phyloP scores from a whole-genome alignment of 1,140 invertebrate species.

The Spodoptera litura region DNA sequence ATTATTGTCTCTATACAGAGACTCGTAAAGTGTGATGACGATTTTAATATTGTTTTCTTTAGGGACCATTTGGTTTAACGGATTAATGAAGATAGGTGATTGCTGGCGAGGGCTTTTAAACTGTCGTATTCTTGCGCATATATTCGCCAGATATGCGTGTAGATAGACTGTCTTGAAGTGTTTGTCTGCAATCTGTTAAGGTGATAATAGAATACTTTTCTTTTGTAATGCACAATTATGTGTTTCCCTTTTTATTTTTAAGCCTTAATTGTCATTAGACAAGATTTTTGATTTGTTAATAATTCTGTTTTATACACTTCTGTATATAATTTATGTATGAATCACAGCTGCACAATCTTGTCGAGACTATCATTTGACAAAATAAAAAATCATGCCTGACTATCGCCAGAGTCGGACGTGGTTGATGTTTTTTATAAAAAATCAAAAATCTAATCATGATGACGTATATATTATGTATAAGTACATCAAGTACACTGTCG shows the following conservation, averaged over 20 bases:
- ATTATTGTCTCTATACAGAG: slow-evolving; percentile 75
- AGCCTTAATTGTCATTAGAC: slow-evolving; percentile 59
- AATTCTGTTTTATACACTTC: slow-evolving; percentile 76
- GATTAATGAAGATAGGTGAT: slow-evolving; percentile 71
- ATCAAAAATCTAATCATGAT: slow-evolving; percentile 63
- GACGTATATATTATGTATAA: slow-evolving; percentile 69
- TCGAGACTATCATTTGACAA: slow-evolving; percentile 50
- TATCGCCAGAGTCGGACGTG: slow-evolving; percentile 73
- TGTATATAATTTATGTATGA: slow-evolving; percentile 78
- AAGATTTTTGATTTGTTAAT: slow-evolving; percentile 47
- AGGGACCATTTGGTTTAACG: slow-evolving; percentile 83
- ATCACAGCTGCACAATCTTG: slow-evolving; percentile 69
- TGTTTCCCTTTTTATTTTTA: slow-evolving; percentile 52
- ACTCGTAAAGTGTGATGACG: slow-evolving; percentile 77
- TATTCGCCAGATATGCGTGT: slow-evolving; percentile 72
- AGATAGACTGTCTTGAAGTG: slow-evolving; percentile 51
- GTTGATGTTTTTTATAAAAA: slow-evolving; percentile 49
- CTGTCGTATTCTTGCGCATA: slow-evolving; percentile 51
- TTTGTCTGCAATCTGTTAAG: slow-evolving; percentile 64
- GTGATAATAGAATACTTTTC: slow-evolving; percentile 80
- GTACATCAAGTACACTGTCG: slow-evolving; percentile 79
- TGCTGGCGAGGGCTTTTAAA: slow-evolving; percentile 58
- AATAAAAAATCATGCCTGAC: slow-evolving; percentile 45
- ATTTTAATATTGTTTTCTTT: slow-evolving; percentile 79
- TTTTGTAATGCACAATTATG: slow-evolving; percentile 82